Evolutionary conservation across 1,140 invertebrate species (phyloP).

Genomic region (Scylla paramamosain): DNA sequence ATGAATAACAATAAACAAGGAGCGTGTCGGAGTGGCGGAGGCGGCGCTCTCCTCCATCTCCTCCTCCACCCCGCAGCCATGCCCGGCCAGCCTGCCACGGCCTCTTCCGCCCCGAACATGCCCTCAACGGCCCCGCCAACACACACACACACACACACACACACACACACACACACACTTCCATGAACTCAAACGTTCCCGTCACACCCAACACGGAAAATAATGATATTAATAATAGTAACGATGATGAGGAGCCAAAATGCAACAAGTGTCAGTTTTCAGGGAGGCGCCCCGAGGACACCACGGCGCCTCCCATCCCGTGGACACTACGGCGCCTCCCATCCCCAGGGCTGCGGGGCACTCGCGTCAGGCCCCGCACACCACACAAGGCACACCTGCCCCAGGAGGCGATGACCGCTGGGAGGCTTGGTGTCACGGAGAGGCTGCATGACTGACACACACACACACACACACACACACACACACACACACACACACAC

Average conservation of each 20-base stretch:
- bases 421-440: neutral
- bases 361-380: neutral
- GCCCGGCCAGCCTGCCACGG: neutral
- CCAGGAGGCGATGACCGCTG: neutral
- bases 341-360: too few species aligned
- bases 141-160: neutral
- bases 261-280: too few species aligned
- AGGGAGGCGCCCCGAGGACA: neutral
- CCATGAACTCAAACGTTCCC: too few species aligned
- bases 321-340: neutral
- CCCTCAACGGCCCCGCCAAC: neutral
- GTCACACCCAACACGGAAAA: too few species aligned
- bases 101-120: neutral
- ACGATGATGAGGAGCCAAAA: too few species aligned
- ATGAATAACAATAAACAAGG: conserved; percentile 52
- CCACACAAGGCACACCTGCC: neutral
- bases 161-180: too few species aligned
- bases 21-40: neutral
- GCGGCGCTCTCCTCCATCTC: neutral
- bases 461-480: conserved; percentile 17
- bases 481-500: neutral
- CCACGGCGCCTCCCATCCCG: neutral
- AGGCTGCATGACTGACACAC: neutral
- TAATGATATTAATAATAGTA: too few species aligned
- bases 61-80: neutral